These are phyloP conservation scores for Drosophila bipectinata DNA, from an alignment of 1,140 invertebrate genomes.

Conservation along the genomic window DNA sequence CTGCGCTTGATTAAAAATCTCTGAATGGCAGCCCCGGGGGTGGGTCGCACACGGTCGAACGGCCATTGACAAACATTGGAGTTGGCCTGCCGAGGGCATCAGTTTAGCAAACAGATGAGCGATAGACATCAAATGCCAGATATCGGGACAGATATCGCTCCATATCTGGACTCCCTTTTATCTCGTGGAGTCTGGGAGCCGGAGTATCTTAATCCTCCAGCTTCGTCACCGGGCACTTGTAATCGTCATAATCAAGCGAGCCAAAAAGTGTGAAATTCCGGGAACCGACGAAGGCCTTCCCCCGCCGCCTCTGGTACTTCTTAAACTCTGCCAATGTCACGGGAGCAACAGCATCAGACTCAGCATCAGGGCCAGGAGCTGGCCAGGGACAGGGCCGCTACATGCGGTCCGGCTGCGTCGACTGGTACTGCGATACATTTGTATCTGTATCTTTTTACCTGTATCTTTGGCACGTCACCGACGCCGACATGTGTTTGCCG, in stretches of 20 bases:
- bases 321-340: conserved; percentile 69
- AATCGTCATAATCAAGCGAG: conserved; percentile 59
- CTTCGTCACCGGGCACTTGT: conserved; percentile 42
- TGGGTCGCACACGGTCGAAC: no score
- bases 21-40: background rate
- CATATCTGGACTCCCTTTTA: conserved; percentile 17
- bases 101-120: conserved; percentile 3
- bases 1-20: conserved; percentile 63
- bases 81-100: conserved; percentile 50
- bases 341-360: conserved; percentile 14
- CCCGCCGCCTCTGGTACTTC: conserved; percentile 25
- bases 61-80: conserved; percentile 8
- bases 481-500: conserved; percentile 75
- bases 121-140: conserved; percentile 35
- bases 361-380: conserved; percentile 41
- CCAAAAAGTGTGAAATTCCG: conserved; percentile 71
- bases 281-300: conserved; percentile 48
- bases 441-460: conserved; percentile 76
- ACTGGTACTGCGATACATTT: conserved; percentile 56
- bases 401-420: background rate
- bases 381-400: conserved; percentile 19
- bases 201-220: conserved; percentile 73
- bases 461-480: conserved; percentile 78
- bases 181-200: conserved; percentile 10
- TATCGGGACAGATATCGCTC: conserved; percentile 4